Conservation (phyloP, 2,888 invertebrate species). For the Platynereis dumerilii region DNA sequence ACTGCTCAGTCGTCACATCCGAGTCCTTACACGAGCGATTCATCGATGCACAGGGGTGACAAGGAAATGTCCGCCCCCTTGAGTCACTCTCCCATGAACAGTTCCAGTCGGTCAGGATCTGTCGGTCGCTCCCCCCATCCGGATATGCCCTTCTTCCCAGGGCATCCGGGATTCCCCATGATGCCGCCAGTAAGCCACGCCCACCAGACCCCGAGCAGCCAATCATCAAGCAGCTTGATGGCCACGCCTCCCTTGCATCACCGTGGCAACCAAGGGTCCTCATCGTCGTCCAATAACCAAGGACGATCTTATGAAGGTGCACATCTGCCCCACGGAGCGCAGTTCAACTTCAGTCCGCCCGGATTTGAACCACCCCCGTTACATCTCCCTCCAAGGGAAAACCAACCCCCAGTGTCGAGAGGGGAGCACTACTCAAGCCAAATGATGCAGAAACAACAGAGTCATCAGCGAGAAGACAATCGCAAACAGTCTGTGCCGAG, state of each 20-base stretch:
- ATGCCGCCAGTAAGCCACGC: background rate
- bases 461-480: background rate
- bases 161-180: background rate
- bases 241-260: conserved; percentile 2
- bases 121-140: background rate
- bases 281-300: conserved; percentile 2
- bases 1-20: too few relatives aligned
- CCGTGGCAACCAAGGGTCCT: background rate
- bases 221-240: background rate
- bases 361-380: conserved; percentile 16
- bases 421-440: background rate
- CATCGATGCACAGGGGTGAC: background rate
- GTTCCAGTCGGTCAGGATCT: background rate
- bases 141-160: background rate
- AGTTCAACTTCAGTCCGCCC: conserved; percentile 10
- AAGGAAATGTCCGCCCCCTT: background rate
- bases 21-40: background rate
- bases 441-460: conserved; percentile 3
- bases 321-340: background rate
- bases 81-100: background rate
- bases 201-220: background rate
- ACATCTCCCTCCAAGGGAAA: conserved; percentile 8
- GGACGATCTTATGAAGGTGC: background rate
- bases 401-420: background rate
- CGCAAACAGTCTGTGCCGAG: background rate